Conservation (phyloP, 1,140 invertebrate species). For the Orchesella cincta region DNA sequence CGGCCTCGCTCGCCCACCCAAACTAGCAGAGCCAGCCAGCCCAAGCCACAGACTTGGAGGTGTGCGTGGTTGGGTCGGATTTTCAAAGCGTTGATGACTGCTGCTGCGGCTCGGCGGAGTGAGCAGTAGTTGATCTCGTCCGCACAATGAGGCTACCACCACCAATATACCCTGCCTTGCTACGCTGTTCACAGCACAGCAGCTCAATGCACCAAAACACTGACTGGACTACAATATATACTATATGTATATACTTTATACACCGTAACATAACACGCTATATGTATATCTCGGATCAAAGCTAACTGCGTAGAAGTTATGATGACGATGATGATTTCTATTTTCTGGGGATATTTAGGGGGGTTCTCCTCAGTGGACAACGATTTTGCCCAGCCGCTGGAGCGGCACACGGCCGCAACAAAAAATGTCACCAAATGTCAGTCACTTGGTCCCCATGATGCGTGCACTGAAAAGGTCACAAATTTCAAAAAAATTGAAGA, state of each 20-base stretch:
- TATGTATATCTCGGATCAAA: not conserved
- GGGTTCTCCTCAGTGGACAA: not conserved
- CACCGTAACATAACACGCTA: not conserved
- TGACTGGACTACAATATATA: not conserved
- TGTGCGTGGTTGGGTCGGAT: no score
- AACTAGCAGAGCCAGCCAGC: no score
- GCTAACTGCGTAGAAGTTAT: not conserved
- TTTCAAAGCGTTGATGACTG: no score
- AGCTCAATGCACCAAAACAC: no score
- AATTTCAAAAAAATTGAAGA: slow-evolving; percentile 9
- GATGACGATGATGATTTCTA: not conserved
- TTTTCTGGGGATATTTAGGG: not conserved
- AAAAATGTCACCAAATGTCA: slow-evolving; percentile 22
- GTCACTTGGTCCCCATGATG: slow-evolving; percentile 41
- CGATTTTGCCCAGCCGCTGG: slow-evolving; percentile 25
- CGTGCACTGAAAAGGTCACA: slow-evolving; percentile 4
- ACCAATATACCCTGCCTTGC: not conserved
- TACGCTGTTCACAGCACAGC: not conserved
- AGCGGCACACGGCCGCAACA: slow-evolving; percentile 42
- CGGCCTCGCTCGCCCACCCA: no score
- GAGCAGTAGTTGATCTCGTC: no score
- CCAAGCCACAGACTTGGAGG: no score
- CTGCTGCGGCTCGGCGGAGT: no score
- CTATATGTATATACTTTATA: not conserved
- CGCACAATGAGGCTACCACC: no score